phyloP scores from a whole-genome alignment of 2,888 invertebrate genomes.

The Sinentomon sp. region DNA sequence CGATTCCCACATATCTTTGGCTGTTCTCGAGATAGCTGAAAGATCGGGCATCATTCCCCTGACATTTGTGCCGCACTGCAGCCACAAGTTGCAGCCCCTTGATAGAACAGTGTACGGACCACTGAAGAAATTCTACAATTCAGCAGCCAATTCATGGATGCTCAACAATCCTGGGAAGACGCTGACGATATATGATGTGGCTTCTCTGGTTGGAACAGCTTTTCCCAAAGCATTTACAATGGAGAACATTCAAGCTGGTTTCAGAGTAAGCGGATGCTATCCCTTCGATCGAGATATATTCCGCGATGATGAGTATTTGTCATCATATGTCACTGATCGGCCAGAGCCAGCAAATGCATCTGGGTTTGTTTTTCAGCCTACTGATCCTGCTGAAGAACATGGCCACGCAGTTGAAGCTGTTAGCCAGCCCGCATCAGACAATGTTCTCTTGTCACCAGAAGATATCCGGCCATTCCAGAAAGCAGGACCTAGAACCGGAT shows the following conservation, averaged over 20 bases:
- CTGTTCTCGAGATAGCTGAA: constrained; percentile 14
- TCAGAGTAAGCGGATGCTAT: constrained; percentile 8
- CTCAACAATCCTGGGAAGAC: constrained; percentile 10
- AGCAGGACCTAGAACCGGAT: no score
- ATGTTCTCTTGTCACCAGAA: no score
- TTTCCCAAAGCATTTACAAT: constrained; percentile 6
- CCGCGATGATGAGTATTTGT: constrained; percentile 8
- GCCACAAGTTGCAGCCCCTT: constrained; percentile 16
- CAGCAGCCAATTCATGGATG: constrained; percentile 13
- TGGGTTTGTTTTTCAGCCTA: no score
- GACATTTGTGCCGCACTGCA: constrained; percentile 16
- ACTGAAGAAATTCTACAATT: constrained; percentile 13
- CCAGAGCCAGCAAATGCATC: no score
- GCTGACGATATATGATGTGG: constrained; percentile 10
- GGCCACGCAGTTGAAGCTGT: no score
- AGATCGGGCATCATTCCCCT: constrained; percentile 15
- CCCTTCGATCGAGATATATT: constrained; percentile 8
- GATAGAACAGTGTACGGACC: constrained; percentile 13
- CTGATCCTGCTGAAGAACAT: no score
- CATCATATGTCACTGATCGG: constrained; percentile 8
- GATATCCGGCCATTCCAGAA: no score
- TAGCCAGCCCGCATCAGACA: no score
- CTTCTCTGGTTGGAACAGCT: constrained; percentile 4
- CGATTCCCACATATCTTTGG: constrained; percentile 16
- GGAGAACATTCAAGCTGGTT: constrained; percentile 8